Conservation (phyloP, 2,113 vertebrate genomes). For the Eurystomus gularis region DNA sequence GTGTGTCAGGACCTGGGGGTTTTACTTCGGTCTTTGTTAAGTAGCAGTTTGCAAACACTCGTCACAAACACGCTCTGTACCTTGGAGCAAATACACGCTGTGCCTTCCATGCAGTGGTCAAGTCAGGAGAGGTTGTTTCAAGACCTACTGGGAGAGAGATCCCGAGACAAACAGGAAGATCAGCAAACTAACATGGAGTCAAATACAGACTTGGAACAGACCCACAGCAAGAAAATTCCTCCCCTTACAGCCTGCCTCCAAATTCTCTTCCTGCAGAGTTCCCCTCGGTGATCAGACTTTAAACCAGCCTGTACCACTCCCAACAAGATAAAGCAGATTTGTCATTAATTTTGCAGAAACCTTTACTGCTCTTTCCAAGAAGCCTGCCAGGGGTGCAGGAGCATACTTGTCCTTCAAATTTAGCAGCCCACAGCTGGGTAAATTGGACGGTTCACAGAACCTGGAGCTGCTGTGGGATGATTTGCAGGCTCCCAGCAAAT, state of each 20-base stretch:
- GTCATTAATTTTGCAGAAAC: background rate
- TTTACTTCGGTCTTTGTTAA: background rate
- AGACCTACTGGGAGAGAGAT: background rate
- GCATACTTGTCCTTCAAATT: background rate
- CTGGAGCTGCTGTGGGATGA: fast-evolving
- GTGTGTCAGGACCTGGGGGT: background rate
- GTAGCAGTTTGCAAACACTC: background rate
- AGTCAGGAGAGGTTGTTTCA: background rate
- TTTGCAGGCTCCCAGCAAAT: background rate
- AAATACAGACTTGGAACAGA: background rate
- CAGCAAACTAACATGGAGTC: background rate
- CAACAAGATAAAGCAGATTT: background rate
- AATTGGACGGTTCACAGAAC: background rate
- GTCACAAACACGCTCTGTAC: too few relatives aligned
- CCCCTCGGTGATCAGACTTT: fast-evolving
- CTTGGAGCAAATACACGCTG: background rate
- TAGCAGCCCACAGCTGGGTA: background rate
- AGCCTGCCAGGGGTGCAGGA: background rate
- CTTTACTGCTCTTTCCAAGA: background rate
- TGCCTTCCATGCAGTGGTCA: background rate
- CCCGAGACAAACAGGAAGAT: background rate
- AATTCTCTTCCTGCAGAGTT: background rate
- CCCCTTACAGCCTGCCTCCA: background rate
- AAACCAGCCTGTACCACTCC: background rate
- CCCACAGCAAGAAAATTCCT: background rate